Base-by-base conservation (phyloP, 2,888 invertebrate genomes). In the Gisinianus flammeolus region DNA sequence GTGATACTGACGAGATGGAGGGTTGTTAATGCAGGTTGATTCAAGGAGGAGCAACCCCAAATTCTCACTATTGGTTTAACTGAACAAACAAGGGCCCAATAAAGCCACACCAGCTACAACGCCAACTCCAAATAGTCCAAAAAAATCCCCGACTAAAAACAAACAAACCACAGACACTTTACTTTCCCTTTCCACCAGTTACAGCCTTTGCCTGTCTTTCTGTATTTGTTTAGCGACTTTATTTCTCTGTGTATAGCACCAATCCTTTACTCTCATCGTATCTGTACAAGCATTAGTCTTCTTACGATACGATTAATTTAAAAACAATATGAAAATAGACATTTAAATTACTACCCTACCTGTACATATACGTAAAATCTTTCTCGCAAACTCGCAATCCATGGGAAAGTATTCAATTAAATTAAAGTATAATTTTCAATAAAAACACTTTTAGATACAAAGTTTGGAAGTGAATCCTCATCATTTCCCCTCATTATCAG, bases 81-180 rank as follows among this genome's bases (percentile, higher is more conserved):
- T 79, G 80, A 82, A 81, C 81, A 83, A 83, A 83, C 83, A 83
- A 77, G 77, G 82, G 80, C 77, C 83, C 83, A 83, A 83, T 82
- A 56, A 70, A 81, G 80, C 66, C 28, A n/a, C 64, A 74, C 12
- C 62, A 62, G n/a, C 30, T 28, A 35, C 66, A 74, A 74, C 35
- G 66, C 66, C 52, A 74, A 70, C n/a, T 70, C 52, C 70, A 74
- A 44, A 64, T 66, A 74, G 66, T 66, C 44, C 44, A 31, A 24
- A 22, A 19, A 62, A 74, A 73, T 73, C 73, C 62, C 73, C 73
- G 73, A 73, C 73, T 73, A 73, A 73, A 73, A 30, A 58, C 56
- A 10, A 73, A 56, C 24, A 24, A 22, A 26, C 64, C 74, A n/a
- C n/a, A 44, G 26, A 74, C 64, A 74, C 64, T 62, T 64, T 44